Conservation (phyloP, 2,888 invertebrate genomes). For the Dendrolimus pini region DNA sequence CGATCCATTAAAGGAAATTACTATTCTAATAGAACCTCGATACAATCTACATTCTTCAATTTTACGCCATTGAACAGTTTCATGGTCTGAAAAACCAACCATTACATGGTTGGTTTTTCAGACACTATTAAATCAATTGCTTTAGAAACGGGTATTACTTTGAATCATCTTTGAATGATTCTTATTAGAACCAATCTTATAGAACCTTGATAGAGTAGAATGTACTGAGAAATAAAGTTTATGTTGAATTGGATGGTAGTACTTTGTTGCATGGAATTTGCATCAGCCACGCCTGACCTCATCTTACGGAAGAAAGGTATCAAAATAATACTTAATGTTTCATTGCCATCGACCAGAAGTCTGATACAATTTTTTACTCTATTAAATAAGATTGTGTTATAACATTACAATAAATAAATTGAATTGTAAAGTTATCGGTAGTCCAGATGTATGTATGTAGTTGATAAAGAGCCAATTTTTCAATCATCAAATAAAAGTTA, state of each 20-base stretch:
- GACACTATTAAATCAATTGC: constrained; percentile 8
- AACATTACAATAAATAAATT: too few relatives aligned
- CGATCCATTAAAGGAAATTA: constrained; percentile 20
- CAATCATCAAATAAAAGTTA: too few relatives aligned
- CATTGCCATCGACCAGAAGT: constrained; percentile 37
- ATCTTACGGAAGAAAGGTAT: constrained; percentile 65
- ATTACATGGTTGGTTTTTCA: too few relatives aligned
- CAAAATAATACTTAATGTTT: constrained; percentile 60
- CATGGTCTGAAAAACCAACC: constrained; percentile 37
- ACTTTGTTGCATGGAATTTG: constrained; percentile 40
- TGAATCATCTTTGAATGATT: background rate
- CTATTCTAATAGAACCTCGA: constrained; percentile 17
- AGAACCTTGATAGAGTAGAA: constrained; percentile 18
- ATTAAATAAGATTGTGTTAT: constrained; percentile 25
- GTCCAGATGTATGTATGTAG: too few relatives aligned
- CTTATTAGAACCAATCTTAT: constrained; percentile 1
- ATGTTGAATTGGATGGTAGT: constrained; percentile 27
- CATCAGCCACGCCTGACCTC: constrained; percentile 64
- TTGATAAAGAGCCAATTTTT: too few relatives aligned
- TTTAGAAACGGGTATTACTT: background rate
- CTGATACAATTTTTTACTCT: constrained; percentile 41
- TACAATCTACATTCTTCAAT: constrained; percentile 30
- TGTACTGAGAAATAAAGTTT: constrained; percentile 21
- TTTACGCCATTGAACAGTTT: constrained; percentile 37
- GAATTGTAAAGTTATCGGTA: too few relatives aligned